These are phyloP conservation scores for Natator depressus DNA, from an alignment of 2,113 vertebrate genomes.

Conservation along the genomic window DNA sequence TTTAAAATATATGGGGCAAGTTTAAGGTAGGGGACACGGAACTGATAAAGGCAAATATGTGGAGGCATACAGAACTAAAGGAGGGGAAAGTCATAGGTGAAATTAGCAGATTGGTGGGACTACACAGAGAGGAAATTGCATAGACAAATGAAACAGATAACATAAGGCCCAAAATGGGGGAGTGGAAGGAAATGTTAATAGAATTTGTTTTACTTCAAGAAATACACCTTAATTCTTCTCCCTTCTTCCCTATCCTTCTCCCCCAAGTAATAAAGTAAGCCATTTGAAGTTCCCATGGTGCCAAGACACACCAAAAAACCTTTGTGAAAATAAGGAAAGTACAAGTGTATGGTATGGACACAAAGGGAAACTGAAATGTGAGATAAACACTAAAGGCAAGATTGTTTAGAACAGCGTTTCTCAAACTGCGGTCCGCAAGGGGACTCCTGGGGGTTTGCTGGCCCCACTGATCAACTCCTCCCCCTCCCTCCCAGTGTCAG, in stretches of 20 bases:
- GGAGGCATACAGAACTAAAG: background rate
- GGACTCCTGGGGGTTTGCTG: too few species aligned
- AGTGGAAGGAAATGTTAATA: background rate
- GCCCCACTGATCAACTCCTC: too few species aligned
- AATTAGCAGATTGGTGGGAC: background rate
- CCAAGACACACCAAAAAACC: background rate
- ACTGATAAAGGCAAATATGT: background rate
- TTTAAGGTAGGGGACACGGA: background rate
- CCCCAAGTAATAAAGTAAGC: background rate
- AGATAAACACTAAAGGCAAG: background rate
- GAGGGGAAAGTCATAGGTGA: background rate
- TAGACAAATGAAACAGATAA: background rate
- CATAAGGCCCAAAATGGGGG: background rate
- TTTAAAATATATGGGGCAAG: background rate
- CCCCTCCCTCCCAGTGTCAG: too few species aligned
- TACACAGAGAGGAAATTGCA: background rate
- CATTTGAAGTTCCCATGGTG: background rate
- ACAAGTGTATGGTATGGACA: background rate
- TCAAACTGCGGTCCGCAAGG: too few species aligned
- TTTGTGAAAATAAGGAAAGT: background rate
- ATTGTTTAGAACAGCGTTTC: background rate
- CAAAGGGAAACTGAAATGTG: background rate
- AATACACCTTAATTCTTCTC: background rate
- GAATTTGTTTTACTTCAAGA: slow-evolving; percentile 5
- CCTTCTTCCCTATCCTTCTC: background rate